Conservation (phyloP, 2,797 vertebrate genomes). For the Muraenolepis orangiensis region DNA sequence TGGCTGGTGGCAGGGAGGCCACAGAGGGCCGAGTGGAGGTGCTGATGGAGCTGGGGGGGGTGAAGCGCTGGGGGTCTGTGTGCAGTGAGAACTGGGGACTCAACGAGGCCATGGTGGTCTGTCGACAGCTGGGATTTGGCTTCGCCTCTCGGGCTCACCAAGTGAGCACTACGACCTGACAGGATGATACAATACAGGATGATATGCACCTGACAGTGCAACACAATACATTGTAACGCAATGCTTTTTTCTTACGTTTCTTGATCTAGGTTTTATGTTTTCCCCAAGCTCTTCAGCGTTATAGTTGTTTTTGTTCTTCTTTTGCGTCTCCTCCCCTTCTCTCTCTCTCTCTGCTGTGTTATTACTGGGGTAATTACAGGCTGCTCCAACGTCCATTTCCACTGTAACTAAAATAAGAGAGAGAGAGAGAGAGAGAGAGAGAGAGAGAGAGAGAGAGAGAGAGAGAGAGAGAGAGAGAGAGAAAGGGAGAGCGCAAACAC, state of each 20-base stretch:
- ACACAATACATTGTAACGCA: background rate
- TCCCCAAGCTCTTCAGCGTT: background rate
- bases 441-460: slow-evolving; percentile 42
- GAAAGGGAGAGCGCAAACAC: slow-evolving; percentile 69
- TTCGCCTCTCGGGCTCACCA: slow-evolving; percentile 83
- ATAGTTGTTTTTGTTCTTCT: background rate
- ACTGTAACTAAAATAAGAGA: slow-evolving; percentile 68
- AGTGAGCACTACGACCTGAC: slow-evolving; percentile 54
- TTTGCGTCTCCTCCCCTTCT: background rate
- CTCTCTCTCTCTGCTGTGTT: slow-evolving; percentile 57
- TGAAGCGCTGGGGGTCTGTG: slow-evolving; percentile 75
- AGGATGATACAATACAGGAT: background rate
- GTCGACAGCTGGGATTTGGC: slow-evolving; percentile 80
- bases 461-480: slow-evolving; percentile 41
- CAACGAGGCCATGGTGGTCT: slow-evolving; percentile 83
- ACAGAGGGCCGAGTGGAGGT: slow-evolving; percentile 83
- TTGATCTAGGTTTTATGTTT: background rate
- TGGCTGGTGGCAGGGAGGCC: slow-evolving; percentile 74
- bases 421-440: slow-evolving; percentile 63
- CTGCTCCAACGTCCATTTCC: slow-evolving; percentile 71
- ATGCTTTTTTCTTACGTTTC: background rate
- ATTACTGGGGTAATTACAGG: slow-evolving; percentile 78
- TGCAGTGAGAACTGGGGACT: slow-evolving; percentile 84
- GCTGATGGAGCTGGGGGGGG: slow-evolving; percentile 68
- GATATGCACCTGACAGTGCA: background rate